Evolutionary conservation across 2,113 vertebrate genomes (phyloP).

Genomic region (Electrona antarctica): DNA sequence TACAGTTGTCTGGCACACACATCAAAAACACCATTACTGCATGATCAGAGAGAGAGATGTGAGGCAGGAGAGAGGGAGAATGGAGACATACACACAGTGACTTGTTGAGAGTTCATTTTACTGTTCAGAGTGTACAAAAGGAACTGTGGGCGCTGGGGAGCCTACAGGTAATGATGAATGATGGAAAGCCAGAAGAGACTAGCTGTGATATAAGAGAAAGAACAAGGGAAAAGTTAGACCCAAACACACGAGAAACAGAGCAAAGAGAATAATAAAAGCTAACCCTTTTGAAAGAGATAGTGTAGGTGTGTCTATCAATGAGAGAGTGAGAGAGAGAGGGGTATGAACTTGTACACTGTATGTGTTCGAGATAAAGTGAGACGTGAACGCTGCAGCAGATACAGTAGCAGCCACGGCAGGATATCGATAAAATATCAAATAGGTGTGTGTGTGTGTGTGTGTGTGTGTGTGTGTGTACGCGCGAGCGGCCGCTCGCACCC

Average conservation of each 20-base stretch:
- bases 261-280: conserved; percentile 37
- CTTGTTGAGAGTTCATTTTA: too few relatives aligned
- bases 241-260: background rate
- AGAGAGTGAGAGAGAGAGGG: background rate
- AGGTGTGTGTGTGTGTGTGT: background rate
- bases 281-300: conserved; percentile 8
- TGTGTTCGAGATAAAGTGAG: too few relatives aligned
- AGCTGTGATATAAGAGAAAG: background rate
- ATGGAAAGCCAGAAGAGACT: background rate
- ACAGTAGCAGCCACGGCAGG: conserved; percentile 44
- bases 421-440: background rate
- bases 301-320: background rate
- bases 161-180: too few relatives aligned
- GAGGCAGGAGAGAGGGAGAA: background rate
- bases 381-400: background rate
- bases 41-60: conserved; percentile 29
- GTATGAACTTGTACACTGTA: background rate
- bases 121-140: background rate
- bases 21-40: conserved; percentile 26
- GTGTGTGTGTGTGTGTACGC: background rate
- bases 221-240: background rate
- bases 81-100: background rate
- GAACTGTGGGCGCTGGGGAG: background rate
- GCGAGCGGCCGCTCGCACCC: background rate
- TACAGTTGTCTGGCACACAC: conserved; percentile 46